A percentile compares a stretch with the other conserved stretches of the same genome.
phyloP scores from a whole-genome alignment of 1,140 invertebrate species.

The Caenorhabditis inopinata region DNA sequence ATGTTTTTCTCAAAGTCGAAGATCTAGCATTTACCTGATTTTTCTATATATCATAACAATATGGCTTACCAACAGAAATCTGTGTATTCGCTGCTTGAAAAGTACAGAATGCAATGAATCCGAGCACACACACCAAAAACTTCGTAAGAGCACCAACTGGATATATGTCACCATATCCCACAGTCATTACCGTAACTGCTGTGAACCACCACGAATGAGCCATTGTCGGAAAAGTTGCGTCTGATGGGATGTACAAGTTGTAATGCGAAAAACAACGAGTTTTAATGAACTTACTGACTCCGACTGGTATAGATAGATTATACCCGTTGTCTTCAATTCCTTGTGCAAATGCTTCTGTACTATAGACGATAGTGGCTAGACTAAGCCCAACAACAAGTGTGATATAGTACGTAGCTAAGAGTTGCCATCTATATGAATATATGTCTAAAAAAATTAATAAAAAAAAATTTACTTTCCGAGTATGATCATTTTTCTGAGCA shows the following conservation, averaged over 20 bases:
- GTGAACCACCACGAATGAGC: slow-evolving; percentile 54
- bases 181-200: slow-evolving; percentile 49
- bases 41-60: no score
- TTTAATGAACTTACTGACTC: background rate
- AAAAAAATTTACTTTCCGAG: slow-evolving; percentile 40
- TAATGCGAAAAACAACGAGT: background rate
- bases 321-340: background rate
- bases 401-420: slow-evolving; percentile 55
- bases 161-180: slow-evolving; percentile 58
- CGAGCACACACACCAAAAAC: slow-evolving; percentile 50
- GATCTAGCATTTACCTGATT: no score
- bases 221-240: slow-evolving; percentile 16
- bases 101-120: slow-evolving; percentile 53
- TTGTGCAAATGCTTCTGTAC: slow-evolving; percentile 24
- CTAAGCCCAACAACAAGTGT: slow-evolving; percentile 52
- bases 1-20: no score
- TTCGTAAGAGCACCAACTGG: slow-evolving; percentile 52
- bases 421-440: slow-evolving; percentile 39
- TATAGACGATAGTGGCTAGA: slow-evolving; percentile 49
- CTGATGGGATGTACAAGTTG: background rate
- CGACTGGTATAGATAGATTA: background rate
- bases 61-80: slow-evolving; percentile 48
- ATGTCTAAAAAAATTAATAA: background rate
- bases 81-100: slow-evolving; percentile 54
- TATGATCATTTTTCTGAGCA: slow-evolving; percentile 54